Evolutionary conservation across 2,888 invertebrate species (phyloP), one percentile per base, ranked within the genome.

Genomic region (Pterostichus madidus): DNA sequence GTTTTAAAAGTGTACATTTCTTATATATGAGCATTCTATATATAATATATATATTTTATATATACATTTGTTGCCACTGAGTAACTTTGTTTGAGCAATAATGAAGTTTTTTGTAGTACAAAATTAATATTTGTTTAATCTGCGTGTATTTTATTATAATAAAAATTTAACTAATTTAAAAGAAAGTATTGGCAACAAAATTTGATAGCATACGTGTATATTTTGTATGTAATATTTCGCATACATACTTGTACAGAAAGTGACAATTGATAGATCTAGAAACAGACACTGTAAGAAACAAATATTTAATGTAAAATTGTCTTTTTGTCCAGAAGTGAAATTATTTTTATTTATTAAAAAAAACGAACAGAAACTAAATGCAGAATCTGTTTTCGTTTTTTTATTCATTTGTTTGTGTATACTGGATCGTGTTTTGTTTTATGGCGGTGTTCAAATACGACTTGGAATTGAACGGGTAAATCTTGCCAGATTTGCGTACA

Each of bases 31-130:
- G 53, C 80, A 80, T 77, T 77, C 77, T 13, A 56, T 77, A 77
- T 75, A 52, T 77, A 52, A 31, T 44, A 71, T 53, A 77, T 77
- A 77, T 77, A 77, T 77, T 77, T 77, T 77, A 82, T 82, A 76
- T 82, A 81, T 75, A 82, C 53, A 82, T 82, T 82, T 81, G 81
- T 82, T 82, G 82, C 82, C 82, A 82, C 64, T 49, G 82, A 52
- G 76, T 77, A 82, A 82, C 76, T 82, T 82, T 82, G 52, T 82
- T 82, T 82, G 82, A 82, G 76, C 76, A 82, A 82, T 82, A 81
- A 81, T 81, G 59, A 81, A 81, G 81, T 81, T 82, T 75, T 82
- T 77, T 83, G 77, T 83, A 83, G 83, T 83, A 83, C 83, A 83
- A 83, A 83, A 83, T 83, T 83, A 83, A 77, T 77, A 83, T 83